These are phyloP conservation scores for Brevipalpus yothersi DNA, from an alignment of 1,140 invertebrate genomes.

Conservation along the genomic window DNA sequence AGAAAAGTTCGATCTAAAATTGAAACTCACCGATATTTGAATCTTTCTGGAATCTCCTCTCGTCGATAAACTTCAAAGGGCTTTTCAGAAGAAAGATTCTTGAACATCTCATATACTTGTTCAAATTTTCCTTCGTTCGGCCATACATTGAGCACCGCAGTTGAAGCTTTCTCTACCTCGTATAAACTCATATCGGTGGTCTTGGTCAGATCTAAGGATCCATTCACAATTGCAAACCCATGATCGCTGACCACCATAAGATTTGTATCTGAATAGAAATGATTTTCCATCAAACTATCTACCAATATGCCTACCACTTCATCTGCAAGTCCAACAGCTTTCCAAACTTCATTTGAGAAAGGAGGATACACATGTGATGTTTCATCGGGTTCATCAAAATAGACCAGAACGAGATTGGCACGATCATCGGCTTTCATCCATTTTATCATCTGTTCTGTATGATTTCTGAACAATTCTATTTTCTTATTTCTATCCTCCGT, in stretches of 20 bases:
- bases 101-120: background rate
- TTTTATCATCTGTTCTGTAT: background rate
- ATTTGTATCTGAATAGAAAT: constrained; percentile 12
- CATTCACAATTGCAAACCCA: constrained; percentile 14
- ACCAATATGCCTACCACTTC: constrained; percentile 13
- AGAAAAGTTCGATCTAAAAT: background rate
- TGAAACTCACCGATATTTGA: constrained; percentile 15
- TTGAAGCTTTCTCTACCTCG: constrained; percentile 9
- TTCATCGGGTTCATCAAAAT: constrained; percentile 12
- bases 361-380: constrained; percentile 12
- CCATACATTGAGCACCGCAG: background rate
- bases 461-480: no score
- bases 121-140: constrained; percentile 3
- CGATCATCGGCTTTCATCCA: constrained; percentile 8
- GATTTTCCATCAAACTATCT: constrained; percentile 7
- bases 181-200: constrained; percentile 4
- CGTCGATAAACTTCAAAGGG: constrained; percentile 16
- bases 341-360: background rate
- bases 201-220: constrained; percentile 12
- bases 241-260: constrained; percentile 17
- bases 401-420: constrained; percentile 11
- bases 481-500: no score
- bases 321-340: constrained; percentile 8
- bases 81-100: background rate
- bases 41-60: constrained; percentile 19